Percentiles rank a stretch among this genome's conserved stretches.
Evolutionary conservation across 2,797 vertebrate genomes (phyloP).

Genomic region (Arctocebus calabarensis): DNA sequence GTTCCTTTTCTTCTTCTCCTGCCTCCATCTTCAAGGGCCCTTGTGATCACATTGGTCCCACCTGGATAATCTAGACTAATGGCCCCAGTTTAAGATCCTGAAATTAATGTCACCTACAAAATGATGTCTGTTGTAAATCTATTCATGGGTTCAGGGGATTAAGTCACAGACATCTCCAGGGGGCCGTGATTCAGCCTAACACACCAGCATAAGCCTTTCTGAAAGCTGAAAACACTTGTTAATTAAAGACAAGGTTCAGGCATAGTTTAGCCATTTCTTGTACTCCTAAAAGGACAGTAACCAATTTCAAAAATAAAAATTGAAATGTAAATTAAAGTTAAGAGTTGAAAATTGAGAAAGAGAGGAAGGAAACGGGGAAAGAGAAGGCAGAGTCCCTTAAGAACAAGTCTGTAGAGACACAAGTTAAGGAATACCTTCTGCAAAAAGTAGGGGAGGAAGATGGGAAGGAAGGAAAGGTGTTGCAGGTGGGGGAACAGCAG

Average conservation of each 20-base stretch:
- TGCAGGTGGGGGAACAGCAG: not conserved
- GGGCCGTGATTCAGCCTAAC: not conserved
- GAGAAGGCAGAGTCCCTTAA: not conserved
- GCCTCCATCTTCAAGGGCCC: not conserved
- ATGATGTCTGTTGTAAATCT: not conserved
- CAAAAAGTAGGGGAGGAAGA: not conserved
- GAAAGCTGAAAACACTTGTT: not conserved
- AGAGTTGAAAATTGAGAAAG: not conserved
- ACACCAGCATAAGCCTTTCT: not conserved
- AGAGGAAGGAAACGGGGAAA: not conserved
- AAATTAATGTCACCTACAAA: not conserved
- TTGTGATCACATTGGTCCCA: not conserved
- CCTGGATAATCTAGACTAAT: not conserved
- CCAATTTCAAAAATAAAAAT: not conserved
- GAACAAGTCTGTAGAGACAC: not conserved
- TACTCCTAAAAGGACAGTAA: not conserved
- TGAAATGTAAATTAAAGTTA: not conserved
- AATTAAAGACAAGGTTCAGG: not conserved
- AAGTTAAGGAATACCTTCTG: not conserved
- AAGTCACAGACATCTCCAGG: not conserved
- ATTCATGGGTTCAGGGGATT: not conserved
- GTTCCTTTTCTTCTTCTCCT: not conserved
- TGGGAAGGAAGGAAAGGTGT: not conserved
- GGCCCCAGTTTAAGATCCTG: not conserved
- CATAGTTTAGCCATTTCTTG: not conserved